These are phyloP conservation scores for Boloria selene DNA, from an alignment of 2,888 invertebrate genomes.

Conservation along the genomic window DNA sequence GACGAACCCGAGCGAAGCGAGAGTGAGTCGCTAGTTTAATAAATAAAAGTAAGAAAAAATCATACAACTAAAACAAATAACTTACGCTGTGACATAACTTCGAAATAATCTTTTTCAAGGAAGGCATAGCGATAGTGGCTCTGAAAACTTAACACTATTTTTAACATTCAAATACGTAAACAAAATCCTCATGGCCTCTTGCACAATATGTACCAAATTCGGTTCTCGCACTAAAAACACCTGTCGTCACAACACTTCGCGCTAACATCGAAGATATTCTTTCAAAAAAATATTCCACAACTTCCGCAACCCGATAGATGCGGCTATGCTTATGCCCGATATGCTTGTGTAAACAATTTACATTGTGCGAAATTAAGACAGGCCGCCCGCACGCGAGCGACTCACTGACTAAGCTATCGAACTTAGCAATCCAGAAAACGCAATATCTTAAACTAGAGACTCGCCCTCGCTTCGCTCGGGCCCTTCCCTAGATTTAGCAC, in stretches of 20 bases:
- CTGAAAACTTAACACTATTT: constrained; percentile 40
- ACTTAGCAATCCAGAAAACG: constrained; percentile 5
- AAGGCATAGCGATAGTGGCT: constrained; percentile 49
- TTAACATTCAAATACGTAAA: constrained; percentile 35
- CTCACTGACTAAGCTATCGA: not conserved
- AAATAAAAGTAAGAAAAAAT: constrained; percentile 5
- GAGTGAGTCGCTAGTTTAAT: too few species aligned
- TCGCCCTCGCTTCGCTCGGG: too few species aligned
- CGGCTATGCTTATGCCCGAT: too few species aligned
- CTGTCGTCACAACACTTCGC: constrained; percentile 45
- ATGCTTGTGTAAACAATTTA: constrained; percentile 55
- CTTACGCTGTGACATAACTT: constrained; percentile 56
- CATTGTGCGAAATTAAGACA: constrained; percentile 43
- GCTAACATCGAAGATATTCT: constrained; percentile 51
- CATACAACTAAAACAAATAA: constrained; percentile 29
- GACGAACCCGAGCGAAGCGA: too few species aligned
- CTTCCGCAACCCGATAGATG: constrained; percentile 49
- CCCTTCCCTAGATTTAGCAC: too few species aligned
- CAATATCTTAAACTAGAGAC: not conserved
- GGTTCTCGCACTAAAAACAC: constrained; percentile 38
- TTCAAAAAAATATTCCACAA: constrained; percentile 55
- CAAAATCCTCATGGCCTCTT: constrained; percentile 51
- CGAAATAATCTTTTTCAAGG: constrained; percentile 54
- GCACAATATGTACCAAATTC: constrained; percentile 50
- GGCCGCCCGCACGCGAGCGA: constrained; percentile 25